Conservation (phyloP, 2,113 vertebrate species). For the Globicephala melas region DNA sequence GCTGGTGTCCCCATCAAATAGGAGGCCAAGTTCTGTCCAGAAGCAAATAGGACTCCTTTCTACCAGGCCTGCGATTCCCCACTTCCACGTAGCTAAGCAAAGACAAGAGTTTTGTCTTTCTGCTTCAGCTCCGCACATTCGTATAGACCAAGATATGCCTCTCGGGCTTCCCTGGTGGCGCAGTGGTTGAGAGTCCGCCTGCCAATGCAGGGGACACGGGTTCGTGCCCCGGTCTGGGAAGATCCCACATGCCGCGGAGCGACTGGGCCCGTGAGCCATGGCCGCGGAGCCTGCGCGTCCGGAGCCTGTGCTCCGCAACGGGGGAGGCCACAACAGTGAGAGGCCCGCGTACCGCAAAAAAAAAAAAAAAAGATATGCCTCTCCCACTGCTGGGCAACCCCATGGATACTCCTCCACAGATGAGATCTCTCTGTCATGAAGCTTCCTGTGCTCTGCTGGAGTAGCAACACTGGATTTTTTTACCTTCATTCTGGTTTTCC, state of each 20-base stretch:
- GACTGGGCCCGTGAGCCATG: too few species aligned
- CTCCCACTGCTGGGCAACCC: conserved; percentile 89
- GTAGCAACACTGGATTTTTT: conserved; percentile 81
- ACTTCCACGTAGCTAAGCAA: conserved; percentile 84
- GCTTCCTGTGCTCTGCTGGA: conserved; percentile 84
- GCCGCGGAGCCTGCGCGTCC: too few species aligned
- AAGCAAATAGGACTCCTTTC: conserved; percentile 86
- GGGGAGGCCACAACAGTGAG: too few species aligned
- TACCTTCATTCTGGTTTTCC: conserved; percentile 82
- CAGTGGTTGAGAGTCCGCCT: too few species aligned
- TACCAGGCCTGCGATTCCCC: conserved; percentile 81
- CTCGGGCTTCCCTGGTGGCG: conserved; percentile 66
- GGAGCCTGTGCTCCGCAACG: too few species aligned
- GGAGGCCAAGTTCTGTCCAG: conserved; percentile 90
- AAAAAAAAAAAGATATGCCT: conserved; percentile 77
- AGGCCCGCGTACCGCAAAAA: too few species aligned
- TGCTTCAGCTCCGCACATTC: conserved; percentile 88
- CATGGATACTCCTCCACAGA: conserved; percentile 88
- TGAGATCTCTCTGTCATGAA: conserved; percentile 87
- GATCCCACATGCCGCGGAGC: too few species aligned
- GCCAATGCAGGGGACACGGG: too few species aligned
- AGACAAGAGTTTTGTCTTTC: conserved; percentile 88
- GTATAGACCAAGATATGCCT: conserved; percentile 86
- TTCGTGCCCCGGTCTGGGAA: too few species aligned
- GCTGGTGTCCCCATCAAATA: conserved; percentile 90